Evolutionary conservation across 2,888 invertebrate species (phyloP).

Genomic region (Physocephala rufipes): DNA sequence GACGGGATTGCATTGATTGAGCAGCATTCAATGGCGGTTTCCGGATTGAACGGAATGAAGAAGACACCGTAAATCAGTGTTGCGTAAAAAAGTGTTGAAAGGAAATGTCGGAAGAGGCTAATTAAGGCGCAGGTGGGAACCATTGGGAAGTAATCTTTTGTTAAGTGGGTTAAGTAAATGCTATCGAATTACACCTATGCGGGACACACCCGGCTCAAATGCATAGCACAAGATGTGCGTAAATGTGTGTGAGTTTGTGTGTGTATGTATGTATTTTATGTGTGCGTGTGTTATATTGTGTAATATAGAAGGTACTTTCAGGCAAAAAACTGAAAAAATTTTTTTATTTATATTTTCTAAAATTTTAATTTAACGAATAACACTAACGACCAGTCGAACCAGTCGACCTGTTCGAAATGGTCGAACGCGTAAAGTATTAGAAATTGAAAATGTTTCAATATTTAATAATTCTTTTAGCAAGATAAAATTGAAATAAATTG

Average conservation of each 20-base stretch:
- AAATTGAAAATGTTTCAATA: no score
- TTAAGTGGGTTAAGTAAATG: slow-evolving; percentile 4
- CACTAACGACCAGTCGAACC: no score
- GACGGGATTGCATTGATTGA: slow-evolving; percentile 50
- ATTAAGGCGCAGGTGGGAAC: neutral
- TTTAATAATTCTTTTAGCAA: no score
- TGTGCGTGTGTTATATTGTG: neutral
- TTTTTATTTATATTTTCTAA: no score
- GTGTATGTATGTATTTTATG: neutral
- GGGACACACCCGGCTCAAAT: no score
- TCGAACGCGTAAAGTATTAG: no score
- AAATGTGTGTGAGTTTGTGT: neutral
- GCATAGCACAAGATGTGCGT: no score
- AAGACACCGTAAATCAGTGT: neutral
- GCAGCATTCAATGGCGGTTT: slow-evolving; percentile 50
- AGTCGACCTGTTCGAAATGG: no score
- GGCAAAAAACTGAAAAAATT: no score
- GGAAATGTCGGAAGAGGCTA: neutral
- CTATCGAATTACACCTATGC: neutral
- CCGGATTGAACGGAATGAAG: slow-evolving; percentile 42
- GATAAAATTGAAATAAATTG: no score
- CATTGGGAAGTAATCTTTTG: neutral
- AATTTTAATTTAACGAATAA: no score
- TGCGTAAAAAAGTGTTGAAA: neutral
- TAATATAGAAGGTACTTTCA: no score